Percentiles rank a stretch among this genome's conserved stretches.
These are phyloP conservation scores for Diplodus sargus DNA, from an alignment of 2,797 vertebrate species.

Conservation along the genomic window DNA sequence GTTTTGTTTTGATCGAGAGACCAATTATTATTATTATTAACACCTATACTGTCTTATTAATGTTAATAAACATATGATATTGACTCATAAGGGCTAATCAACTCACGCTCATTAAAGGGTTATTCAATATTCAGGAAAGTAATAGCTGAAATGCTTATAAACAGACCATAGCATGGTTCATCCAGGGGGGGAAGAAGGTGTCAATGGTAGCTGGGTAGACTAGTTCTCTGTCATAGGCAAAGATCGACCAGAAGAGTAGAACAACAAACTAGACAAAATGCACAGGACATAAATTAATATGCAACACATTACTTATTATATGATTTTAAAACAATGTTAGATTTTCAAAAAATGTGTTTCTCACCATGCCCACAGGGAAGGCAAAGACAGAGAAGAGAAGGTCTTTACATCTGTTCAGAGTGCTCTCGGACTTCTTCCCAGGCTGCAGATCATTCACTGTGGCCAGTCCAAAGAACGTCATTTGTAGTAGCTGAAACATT, in stretches of 20 bases:
- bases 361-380: constrained; percentile 91
- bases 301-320: neutral
- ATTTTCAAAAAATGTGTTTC: constrained; percentile 56
- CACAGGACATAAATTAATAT: neutral
- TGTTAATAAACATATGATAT: no score
- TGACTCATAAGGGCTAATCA: no score
- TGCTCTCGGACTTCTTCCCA: constrained; percentile 36
- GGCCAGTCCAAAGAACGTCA: constrained; percentile 89
- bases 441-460: constrained; percentile 86
- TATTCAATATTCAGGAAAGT: neutral
- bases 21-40: no score
- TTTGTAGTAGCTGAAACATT: constrained; percentile 90
- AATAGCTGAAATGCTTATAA: neutral
- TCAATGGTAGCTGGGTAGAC: constrained; percentile 90
- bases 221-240: constrained; percentile 88
- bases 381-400: constrained; percentile 90
- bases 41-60: no score
- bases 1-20: no score
- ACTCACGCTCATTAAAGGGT: neutral
- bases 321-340: neutral
- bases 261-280: constrained; percentile 81
- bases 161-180: constrained; percentile 92
- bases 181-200: constrained; percentile 87
- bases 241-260: constrained; percentile 90
- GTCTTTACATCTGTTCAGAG: constrained; percentile 85